These are phyloP conservation scores for Drosophila nr. fundita DNA, from an alignment of 2,888 invertebrate genomes.

Conservation along the genomic window DNA sequence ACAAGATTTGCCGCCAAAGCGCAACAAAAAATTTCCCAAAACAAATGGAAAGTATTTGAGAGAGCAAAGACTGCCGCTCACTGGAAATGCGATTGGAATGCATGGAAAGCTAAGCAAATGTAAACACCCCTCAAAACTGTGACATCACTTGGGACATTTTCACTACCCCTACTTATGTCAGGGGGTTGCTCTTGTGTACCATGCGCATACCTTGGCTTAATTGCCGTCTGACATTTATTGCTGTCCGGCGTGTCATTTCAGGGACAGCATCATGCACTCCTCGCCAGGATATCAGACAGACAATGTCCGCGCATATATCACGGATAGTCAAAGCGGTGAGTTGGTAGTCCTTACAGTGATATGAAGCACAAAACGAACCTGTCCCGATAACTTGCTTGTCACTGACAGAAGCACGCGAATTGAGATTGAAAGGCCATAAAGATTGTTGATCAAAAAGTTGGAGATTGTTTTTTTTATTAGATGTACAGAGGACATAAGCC, in stretches of 20 bases:
- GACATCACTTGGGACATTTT: conserved; percentile 56
- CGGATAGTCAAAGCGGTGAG: conserved; percentile 24
- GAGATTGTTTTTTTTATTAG: too few relatives aligned
- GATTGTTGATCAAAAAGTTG: background rate
- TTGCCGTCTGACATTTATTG: conserved; percentile 72
- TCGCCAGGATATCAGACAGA: conserved; percentile 22
- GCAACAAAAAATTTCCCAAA: conserved; percentile 65
- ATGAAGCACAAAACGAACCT: conserved; percentile 38
- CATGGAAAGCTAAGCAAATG: conserved; percentile 6
- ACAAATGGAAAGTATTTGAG: conserved; percentile 50
- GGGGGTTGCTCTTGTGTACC: conserved; percentile 9
- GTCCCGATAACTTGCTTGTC: conserved; percentile 41
- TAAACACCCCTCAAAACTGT: conserved; percentile 45
- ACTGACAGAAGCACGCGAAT: conserved; percentile 30
- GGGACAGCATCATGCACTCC: conserved; percentile 30
- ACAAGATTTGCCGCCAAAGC: conserved; percentile 55
- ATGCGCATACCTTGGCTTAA: conserved; percentile 59
- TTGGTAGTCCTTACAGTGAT: conserved; percentile 39
- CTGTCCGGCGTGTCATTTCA: conserved; percentile 61
- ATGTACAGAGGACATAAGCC: background rate
- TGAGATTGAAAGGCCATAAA: conserved; percentile 37
- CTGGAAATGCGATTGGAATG: conserved; percentile 37
- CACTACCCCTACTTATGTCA: conserved; percentile 21
- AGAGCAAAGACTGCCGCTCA: conserved; percentile 14
- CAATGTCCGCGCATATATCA: conserved; percentile 54